Evolutionary conservation across 2,113 vertebrate genomes (phyloP).

Genomic region (Macaca mulatta): DNA sequence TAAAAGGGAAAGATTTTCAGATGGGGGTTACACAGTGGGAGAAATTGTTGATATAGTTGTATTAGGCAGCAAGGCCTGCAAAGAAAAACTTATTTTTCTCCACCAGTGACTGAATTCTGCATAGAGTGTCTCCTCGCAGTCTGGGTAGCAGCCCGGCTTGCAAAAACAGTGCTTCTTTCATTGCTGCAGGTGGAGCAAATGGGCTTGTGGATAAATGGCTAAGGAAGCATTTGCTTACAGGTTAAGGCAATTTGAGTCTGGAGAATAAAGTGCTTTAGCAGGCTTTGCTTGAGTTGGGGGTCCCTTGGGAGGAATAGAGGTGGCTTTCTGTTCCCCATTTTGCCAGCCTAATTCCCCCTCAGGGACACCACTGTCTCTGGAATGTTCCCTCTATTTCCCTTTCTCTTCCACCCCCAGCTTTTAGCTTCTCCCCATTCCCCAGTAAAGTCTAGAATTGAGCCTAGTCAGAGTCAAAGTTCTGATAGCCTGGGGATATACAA

Average conservation of each 20-base stretch:
- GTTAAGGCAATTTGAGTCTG: background rate
- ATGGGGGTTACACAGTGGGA: background rate
- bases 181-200: background rate
- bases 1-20: background rate
- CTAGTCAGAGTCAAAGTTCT: background rate
- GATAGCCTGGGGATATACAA: background rate
- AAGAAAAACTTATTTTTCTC: constrained; percentile 4
- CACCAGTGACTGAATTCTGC: background rate
- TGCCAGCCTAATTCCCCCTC: constrained; percentile 16
- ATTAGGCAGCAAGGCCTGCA: background rate
- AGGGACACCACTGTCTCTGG: background rate
- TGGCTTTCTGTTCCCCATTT: background rate
- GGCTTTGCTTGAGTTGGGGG: constrained; percentile 9
- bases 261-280: background rate
- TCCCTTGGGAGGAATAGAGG: background rate
- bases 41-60: background rate
- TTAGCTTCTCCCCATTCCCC: constrained; percentile 27
- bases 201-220: background rate
- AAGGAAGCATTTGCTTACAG: background rate
- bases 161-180: constrained; percentile 3
- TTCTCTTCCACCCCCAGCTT: constrained; percentile 6
- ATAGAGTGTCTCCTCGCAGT: background rate
- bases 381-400: background rate
- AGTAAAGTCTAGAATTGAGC: background rate
- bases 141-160: background rate